These are phyloP conservation scores for Argopecten irradians DNA, from an alignment of 1,140 invertebrate species.

Conservation along the genomic window DNA sequence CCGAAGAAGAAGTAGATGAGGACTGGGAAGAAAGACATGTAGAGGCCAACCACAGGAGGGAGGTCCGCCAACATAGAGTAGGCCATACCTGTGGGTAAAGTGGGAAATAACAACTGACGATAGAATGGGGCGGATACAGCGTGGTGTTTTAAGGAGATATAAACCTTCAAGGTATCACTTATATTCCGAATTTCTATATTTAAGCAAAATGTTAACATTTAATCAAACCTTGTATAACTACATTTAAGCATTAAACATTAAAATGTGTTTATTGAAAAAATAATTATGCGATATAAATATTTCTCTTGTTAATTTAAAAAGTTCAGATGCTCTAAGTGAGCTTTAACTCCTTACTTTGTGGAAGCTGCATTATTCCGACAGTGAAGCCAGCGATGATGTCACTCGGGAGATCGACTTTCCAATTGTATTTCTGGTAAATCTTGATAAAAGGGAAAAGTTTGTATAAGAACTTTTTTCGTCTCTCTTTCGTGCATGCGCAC, in stretches of 20 bases:
- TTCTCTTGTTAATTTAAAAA: no score
- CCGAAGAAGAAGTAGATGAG: slow-evolving; percentile 77
- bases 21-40: slow-evolving; percentile 77
- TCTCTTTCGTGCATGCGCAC: slow-evolving; percentile 50
- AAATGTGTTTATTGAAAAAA: no score
- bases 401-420: slow-evolving; percentile 62
- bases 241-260: neutral
- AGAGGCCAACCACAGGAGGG: slow-evolving; percentile 76
- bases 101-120: neutral
- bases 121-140: neutral
- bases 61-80: slow-evolving; percentile 76
- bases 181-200: neutral
- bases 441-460: slow-evolving; percentile 63
- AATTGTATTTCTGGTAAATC: slow-evolving; percentile 68
- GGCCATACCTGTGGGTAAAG: slow-evolving; percentile 73
- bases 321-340: neutral
- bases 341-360: slow-evolving; percentile 60
- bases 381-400: slow-evolving; percentile 71
- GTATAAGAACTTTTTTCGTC: slow-evolving; percentile 50
- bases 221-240: neutral
- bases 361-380: slow-evolving; percentile 73
- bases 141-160: neutral
- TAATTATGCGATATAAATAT: no score
- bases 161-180: neutral
- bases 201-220: neutral